phyloP scores from a whole-genome alignment of 2,797 vertebrate genomes.

The Darevskia mixta region DNA sequence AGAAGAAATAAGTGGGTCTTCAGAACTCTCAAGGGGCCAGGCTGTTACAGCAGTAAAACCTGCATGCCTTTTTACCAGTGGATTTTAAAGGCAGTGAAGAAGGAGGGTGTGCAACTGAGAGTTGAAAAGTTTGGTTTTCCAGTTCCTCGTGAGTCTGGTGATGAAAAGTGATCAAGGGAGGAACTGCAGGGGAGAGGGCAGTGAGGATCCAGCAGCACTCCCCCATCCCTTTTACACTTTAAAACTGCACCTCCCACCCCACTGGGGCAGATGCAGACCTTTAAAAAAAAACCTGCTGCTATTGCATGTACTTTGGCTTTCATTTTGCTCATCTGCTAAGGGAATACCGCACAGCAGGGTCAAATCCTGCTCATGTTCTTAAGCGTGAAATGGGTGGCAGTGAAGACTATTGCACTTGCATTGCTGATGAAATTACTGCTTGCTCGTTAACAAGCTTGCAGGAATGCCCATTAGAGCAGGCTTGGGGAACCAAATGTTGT shows the following conservation, averaged over 20 bases:
- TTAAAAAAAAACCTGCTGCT: background rate
- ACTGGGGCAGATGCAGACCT: background rate
- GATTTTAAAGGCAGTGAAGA: background rate
- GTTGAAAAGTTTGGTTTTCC: no score
- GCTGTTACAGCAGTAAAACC: background rate
- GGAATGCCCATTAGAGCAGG: no score
- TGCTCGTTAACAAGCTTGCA: no score
- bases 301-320: no score
- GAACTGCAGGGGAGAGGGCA: background rate
- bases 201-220: background rate
- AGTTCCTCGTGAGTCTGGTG: no score
- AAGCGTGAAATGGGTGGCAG: background rate
- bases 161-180: background rate
- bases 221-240: no score
- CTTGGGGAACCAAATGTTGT: no score
- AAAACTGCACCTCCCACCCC: background rate
- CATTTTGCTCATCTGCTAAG: background rate
- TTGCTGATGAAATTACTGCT: background rate
- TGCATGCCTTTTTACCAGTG: background rate
- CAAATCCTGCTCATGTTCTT: background rate
- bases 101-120: background rate
- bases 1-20: background rate
- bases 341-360: background rate
- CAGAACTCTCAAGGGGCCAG: background rate
- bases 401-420: background rate